A percentile compares a stretch with the other conserved stretches of the same genome.
phyloP scores from a whole-genome alignment of 2,888 invertebrate species.

The Cylindroiulus punctatus region DNA sequence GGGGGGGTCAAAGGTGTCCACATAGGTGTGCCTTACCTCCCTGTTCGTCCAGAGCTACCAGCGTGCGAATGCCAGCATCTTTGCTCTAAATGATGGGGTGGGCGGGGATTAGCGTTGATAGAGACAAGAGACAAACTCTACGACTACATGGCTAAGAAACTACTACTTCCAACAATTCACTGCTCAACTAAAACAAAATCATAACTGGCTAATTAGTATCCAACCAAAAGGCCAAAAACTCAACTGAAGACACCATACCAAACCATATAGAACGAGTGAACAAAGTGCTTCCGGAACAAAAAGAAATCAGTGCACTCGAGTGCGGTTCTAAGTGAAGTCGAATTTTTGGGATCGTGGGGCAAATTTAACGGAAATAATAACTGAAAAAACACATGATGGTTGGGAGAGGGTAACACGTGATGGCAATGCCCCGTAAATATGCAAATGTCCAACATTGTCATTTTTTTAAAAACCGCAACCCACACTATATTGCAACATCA shows the following conservation, averaged over 20 bases:
- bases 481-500: not conserved
- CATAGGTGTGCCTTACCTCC: constrained; percentile 88
- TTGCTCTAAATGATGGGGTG: constrained; percentile 78
- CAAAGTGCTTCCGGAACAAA: constrained; percentile 11
- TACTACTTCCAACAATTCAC: constrained; percentile 43
- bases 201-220: constrained; percentile 43
- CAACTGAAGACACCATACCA: constrained; percentile 39
- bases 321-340: constrained; percentile 25
- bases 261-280: constrained; percentile 45
- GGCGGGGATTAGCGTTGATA: constrained; percentile 50
- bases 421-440: constrained; percentile 30
- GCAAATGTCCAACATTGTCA: not conserved
- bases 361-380: not conserved
- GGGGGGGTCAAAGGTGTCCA: constrained; percentile 44
- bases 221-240: constrained; percentile 16
- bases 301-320: constrained; percentile 12
- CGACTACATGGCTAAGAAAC: constrained; percentile 38
- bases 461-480: too few relatives aligned
- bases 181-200: constrained; percentile 20
- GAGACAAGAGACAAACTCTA: constrained; percentile 47
- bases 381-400: not conserved
- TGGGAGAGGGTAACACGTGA: not conserved
- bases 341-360: not conserved
- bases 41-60: constrained; percentile 99
- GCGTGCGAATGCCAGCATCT: constrained; percentile 99